These are phyloP conservation scores for Nineta flava DNA, from an alignment of 2,888 invertebrate species.

Conservation along the genomic window DNA sequence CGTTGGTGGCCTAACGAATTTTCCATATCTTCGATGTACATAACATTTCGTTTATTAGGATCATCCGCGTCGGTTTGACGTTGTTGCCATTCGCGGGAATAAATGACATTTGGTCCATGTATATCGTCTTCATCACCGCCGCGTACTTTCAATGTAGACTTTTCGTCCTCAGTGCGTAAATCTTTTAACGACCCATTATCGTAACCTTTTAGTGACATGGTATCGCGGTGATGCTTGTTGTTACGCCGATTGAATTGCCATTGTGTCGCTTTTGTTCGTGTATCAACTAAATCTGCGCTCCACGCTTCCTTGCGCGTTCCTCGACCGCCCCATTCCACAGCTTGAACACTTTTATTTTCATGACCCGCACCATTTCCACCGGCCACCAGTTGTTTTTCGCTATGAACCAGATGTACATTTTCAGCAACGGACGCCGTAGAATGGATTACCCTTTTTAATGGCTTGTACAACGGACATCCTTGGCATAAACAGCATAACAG, in stretches of 20 bases:
- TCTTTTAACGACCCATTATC: slow-evolving; percentile 8
- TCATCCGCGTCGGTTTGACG: slow-evolving; percentile 8
- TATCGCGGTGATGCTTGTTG: slow-evolving; percentile 31
- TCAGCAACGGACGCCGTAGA: slow-evolving; percentile 52
- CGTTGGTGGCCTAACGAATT: slow-evolving; percentile 23
- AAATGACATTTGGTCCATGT: slow-evolving; percentile 31
- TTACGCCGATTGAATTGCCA: slow-evolving; percentile 61
- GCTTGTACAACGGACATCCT: slow-evolving; percentile 69
- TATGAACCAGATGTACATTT: slow-evolving; percentile 57
- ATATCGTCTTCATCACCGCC: slow-evolving; percentile 22
- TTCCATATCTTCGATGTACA: slow-evolving; percentile 42
- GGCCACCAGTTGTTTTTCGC: slow-evolving; percentile 37
- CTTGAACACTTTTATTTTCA: slow-evolving; percentile 62
- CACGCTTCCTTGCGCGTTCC: slow-evolving; percentile 51
- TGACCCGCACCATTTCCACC: slow-evolving; percentile 33
- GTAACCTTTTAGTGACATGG: slow-evolving; percentile 21
- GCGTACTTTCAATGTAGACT: slow-evolving; percentile 19
- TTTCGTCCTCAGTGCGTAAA: slow-evolving; percentile 7
- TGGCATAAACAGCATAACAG: slow-evolving; percentile 73
- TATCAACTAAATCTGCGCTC: slow-evolving; percentile 61
- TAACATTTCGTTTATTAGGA: slow-evolving; percentile 28
- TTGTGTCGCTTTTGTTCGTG: slow-evolving; percentile 48
- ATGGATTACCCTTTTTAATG: slow-evolving; percentile 57
- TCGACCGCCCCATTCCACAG: slow-evolving; percentile 56
- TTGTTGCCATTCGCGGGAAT: slow-evolving; percentile 36